These are phyloP conservation scores for Clarias platycephalus DNA, from an alignment of 2,797 vertebrate species.

Conservation along the genomic window DNA sequence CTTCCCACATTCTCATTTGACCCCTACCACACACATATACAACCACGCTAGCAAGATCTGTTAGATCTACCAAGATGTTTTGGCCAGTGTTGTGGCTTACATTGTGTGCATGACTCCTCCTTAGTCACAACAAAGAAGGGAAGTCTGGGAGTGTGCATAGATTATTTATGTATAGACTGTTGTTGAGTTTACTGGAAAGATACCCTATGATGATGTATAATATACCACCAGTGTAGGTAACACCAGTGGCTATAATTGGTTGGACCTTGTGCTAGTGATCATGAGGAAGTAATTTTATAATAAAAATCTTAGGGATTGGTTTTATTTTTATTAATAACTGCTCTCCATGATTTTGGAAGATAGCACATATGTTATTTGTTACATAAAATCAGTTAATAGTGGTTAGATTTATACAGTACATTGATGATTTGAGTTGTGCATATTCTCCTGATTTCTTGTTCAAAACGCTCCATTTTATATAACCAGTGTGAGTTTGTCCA, in stretches of 20 bases:
- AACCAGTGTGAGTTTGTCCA: too few species aligned
- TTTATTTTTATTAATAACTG: neutral
- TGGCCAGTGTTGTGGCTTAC: conserved; percentile 61
- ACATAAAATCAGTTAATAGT: too few species aligned
- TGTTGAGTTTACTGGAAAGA: neutral
- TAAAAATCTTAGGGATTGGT: neutral
- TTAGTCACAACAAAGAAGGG: conserved; percentile 28
- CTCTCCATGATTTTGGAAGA: neutral
- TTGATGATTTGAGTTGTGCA: too few species aligned
- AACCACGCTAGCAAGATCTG: conserved; percentile 7
- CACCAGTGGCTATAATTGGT: neutral
- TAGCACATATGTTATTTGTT: too few species aligned
- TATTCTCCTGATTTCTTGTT: too few species aligned
- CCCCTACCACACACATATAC: conserved; percentile 39
- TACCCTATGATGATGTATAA: neutral
- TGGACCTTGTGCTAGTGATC: neutral
- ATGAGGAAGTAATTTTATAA: neutral
- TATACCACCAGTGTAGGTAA: too few species aligned
- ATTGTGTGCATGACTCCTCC: conserved; percentile 56
- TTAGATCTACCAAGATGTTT: conserved; percentile 73
- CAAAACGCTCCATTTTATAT: too few species aligned
- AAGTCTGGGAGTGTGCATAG: conserved; percentile 65
- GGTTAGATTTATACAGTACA: too few species aligned
- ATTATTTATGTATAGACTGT: conserved; percentile 62
- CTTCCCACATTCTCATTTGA: conserved; percentile 8